phyloP scores from a whole-genome alignment of 1,140 invertebrate genomes.

The Cataglyphis hispanica region DNA sequence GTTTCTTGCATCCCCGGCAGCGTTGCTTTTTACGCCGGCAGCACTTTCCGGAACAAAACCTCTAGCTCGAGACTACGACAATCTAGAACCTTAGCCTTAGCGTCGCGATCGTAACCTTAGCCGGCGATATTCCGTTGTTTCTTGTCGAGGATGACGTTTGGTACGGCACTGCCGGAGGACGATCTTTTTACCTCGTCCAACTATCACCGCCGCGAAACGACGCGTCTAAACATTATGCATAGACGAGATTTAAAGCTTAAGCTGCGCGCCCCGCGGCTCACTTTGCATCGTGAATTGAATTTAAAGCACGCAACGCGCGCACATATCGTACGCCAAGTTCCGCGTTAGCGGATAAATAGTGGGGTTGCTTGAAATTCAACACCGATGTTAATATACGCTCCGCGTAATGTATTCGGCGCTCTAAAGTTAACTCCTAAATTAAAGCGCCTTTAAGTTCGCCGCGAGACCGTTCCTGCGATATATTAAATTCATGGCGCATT shows the following conservation, averaged over 20 bases:
- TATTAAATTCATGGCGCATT: constrained; percentile 57
- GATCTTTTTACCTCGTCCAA: constrained; percentile 11
- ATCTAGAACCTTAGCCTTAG: constrained; percentile 16
- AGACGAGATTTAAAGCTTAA: constrained; percentile 47
- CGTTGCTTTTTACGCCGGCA: constrained; percentile 36
- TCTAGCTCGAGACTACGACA: neutral
- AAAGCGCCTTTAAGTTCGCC: constrained; percentile 62
- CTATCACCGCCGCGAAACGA: neutral
- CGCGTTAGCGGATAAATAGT: constrained; percentile 47
- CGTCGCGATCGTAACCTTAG: constrained; percentile 32
- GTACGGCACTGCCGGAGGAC: neutral
- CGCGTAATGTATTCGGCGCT: constrained; percentile 56
- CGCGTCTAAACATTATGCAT: constrained; percentile 45
- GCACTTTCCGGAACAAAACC: constrained; percentile 21
- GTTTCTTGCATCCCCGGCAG: constrained; percentile 57
- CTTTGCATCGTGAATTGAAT: constrained; percentile 53
- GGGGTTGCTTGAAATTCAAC: constrained; percentile 47
- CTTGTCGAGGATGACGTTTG: neutral
- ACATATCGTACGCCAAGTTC: constrained; percentile 40
- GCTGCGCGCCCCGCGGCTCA: constrained; percentile 4
- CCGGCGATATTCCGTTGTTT: constrained; percentile 41
- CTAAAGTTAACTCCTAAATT: constrained; percentile 63
- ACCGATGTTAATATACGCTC: constrained; percentile 59
- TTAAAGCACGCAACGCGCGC: constrained; percentile 35
- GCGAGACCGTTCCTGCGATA: constrained; percentile 28